Evolutionary conservation across 2,888 invertebrate genomes (phyloP).

Genomic region (Aphidoletes aphidimyza): DNA sequence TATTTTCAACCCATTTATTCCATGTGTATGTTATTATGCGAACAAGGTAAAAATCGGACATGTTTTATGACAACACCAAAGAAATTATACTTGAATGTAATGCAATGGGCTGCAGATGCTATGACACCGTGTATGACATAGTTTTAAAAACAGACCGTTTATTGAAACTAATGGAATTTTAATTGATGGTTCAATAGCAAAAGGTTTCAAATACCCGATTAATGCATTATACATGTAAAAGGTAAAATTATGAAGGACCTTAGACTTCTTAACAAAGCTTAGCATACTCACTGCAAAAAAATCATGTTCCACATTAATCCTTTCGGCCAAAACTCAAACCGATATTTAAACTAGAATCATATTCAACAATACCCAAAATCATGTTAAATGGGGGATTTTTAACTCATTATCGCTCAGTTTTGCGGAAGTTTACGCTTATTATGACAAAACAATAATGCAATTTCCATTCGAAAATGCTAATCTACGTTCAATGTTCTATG

Average conservation of each 20-base stretch:
- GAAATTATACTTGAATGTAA: constrained; percentile 18
- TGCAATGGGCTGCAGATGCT: background rate
- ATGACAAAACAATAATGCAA: background rate
- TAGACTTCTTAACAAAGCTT: no score
- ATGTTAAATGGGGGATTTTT: background rate
- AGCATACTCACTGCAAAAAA: no score
- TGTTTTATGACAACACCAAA: background rate
- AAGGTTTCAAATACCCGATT: no score
- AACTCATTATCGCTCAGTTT: background rate
- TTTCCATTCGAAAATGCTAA: constrained; percentile 16
- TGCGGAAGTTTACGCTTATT: background rate
- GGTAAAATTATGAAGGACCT: no score
- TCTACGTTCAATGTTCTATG: no score
- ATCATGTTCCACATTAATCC: no score
- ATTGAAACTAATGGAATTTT: no score
- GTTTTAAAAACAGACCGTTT: no score
- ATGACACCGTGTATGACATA: background rate
- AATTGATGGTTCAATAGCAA: background rate
- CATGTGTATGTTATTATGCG: background rate
- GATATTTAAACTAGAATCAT: no score
- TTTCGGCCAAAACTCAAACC: no score
- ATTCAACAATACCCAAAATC: no score
- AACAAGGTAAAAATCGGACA: background rate
- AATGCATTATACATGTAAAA: no score
- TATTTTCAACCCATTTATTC: background rate